Base-by-base conservation (phyloP, 2,888 invertebrate genomes). In the Agonopterix heracliana region DNA sequence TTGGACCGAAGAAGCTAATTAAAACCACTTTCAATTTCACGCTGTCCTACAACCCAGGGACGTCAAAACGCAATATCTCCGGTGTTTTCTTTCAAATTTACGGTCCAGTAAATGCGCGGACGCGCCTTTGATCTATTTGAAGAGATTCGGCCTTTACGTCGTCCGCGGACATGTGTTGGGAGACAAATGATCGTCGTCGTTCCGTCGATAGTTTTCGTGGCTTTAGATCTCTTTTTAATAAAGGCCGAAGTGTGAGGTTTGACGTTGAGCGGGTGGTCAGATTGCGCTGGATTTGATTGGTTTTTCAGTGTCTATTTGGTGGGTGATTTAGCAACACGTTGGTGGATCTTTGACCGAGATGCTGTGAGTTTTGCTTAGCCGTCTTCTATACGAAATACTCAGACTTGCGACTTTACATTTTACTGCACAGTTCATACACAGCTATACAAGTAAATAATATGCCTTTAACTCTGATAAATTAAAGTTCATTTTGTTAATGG, bases 91-190 rank as follows among this genome's bases (percentile, higher is more conserved):
- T 74, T 69, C 70, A 63, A 60, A 64, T 68, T 61, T 62, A 62
- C 66, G 68, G 64, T 62, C 68, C 66, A 69, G 57, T 71, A 63
- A 68, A 53, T 56, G 51, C 54, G 54, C 52, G 52, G 54, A 56
- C 60, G 47, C 46, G 52, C 49, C 75, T 79, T 78, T 79, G 78
- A 80, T 78, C 69, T 77, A 66, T 62, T 60, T 54, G 62, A 60
- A 57, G 63, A 64, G 56, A 60, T 60, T 57, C 59, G 62, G 57
- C 57, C 53, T 53, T 58, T 38, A 55, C 46, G 44, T 49, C 49
- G 44, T 49, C 49, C 50, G 53, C 46, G 51, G 57, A 54, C 57
- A 56, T 47, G 54, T 53, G 54, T 53, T 50, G 52, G 45, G 49
- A 55, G 54, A 58, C 56, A 55, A 60, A 57, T 48, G 54, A 54